A percentile compares a stretch with the other conserved stretches of the same genome.
These are phyloP conservation scores for Irena cyanogastra DNA, from an alignment of 2,113 vertebrate species.

Conservation along the genomic window DNA sequence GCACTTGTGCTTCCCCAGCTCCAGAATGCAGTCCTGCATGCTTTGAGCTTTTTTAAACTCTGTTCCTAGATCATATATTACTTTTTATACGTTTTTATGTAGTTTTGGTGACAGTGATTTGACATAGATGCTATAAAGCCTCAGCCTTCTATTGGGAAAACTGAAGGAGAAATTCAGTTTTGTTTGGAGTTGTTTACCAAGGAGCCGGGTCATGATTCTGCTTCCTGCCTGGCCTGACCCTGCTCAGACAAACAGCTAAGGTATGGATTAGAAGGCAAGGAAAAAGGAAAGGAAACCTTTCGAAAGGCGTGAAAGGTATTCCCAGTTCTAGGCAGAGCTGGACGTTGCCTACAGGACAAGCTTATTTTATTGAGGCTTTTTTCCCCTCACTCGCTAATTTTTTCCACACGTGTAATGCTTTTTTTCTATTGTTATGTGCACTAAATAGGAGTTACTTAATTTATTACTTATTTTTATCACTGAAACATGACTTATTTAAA, in stretches of 20 bases:
- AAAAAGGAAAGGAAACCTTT: neutral
- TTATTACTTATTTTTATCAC: neutral
- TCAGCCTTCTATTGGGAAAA: neutral
- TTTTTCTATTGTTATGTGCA: neutral
- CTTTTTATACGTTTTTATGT: rapidly evolving
- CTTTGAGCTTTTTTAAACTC: neutral
- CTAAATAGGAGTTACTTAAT: neutral
- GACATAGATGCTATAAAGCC: neutral
- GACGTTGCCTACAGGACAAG: neutral
- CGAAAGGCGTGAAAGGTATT: neutral
- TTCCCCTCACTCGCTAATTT: rapidly evolving
- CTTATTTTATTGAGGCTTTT: neutral
- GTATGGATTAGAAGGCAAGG: neutral
- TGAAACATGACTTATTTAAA: neutral
- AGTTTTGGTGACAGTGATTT: neutral
- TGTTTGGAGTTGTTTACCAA: neutral
- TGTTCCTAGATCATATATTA: rapidly evolving
- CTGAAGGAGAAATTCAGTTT: neutral
- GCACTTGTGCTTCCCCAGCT: rapidly evolving
- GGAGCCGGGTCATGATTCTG: neutral
- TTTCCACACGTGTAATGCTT: too few relatives aligned
- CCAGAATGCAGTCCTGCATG: neutral
- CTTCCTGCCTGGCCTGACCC: neutral
- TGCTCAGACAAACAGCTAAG: neutral
- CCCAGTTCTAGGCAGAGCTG: neutral